Conservation (phyloP, 1,140 invertebrate genomes). For the Acyrthosiphon pisum region DNA sequence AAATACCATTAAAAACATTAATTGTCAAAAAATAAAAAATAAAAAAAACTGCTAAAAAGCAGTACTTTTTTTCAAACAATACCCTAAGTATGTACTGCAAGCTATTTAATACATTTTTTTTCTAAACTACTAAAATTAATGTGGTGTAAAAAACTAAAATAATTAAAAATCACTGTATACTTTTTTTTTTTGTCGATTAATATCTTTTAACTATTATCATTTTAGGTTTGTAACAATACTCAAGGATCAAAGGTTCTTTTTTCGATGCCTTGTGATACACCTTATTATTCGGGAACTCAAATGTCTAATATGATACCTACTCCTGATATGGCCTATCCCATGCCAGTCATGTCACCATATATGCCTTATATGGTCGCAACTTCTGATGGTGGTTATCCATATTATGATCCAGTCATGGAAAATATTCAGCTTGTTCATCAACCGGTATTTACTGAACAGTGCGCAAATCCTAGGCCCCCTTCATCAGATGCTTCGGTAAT, state of each 20-base stretch:
- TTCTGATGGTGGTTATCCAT: conserved; percentile 54
- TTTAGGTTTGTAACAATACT: conserved; percentile 46
- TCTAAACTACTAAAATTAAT: not conserved
- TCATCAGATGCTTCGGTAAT: conserved; percentile 43
- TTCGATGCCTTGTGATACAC: conserved; percentile 36
- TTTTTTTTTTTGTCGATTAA: not conserved
- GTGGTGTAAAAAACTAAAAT: not conserved
- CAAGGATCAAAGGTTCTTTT: conserved; percentile 51
- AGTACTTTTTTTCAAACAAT: too few species aligned
- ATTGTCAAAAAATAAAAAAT: too few species aligned
- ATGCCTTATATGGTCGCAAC: conserved; percentile 53
- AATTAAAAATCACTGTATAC: not conserved
- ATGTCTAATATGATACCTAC: conserved; percentile 43
- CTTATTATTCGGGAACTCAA: conserved; percentile 48
- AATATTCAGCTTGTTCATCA: conserved; percentile 55
- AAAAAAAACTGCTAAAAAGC: not conserved
- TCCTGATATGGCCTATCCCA: conserved; percentile 51
- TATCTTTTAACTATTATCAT: not conserved
- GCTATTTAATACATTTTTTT: too few species aligned
- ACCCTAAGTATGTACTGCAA: too few species aligned
- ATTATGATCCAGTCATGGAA: conserved; percentile 48
- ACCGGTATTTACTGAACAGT: conserved; percentile 34
- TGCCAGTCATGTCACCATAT: conserved; percentile 53
- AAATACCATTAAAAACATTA: not conserved
- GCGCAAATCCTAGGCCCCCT: conserved; percentile 43